Base-by-base conservation (phyloP, 2,888 invertebrate genomes). In the Pristionchus exspectatus region DNA sequence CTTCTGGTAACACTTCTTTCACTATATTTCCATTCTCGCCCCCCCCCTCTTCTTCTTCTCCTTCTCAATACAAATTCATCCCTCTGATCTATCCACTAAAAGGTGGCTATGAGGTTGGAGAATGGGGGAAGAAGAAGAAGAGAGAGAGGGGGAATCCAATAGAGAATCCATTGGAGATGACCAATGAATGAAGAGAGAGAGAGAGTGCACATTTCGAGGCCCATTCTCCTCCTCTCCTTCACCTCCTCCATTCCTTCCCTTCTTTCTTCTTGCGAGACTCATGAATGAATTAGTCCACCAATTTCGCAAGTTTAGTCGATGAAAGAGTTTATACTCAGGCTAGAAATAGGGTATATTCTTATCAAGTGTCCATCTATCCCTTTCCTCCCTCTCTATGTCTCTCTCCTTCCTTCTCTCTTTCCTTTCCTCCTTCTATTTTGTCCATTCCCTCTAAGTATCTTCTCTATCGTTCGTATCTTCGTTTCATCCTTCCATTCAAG, bases 171-270 rank as follows among this genome's bases (percentile, higher is more conserved):
- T 69, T 30, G 59, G 30, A 69, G 69, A 69, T 69, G 69, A 33
- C 74, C 74, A 74, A 74, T 74, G 74, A 30, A 74, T 30, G 38
- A 74, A 74, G 74, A 74, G 72, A 27, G 74, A 74, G 74, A 74
- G 72, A 27, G 74, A 38, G 74, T 38, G 33, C 38, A 30, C 74
- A 74, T 74, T 74, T 38, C 38, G 30, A 21, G 74, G 74, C 30
- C 74, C 33, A 33, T 38, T 74, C 38, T 74, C 44, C 44, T 12
- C n/a, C 44, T 50, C 44, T 50, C 44, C 12, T 50, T 21, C 59
- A 59, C 30, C 74, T 74, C 38, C 66, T 9, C 66, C 66, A 14
- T 66, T 59, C 66, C 27, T 27, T 12, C 27, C 9, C 66, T 66
- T 27, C 27, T 24, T 27, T 30, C 27, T 69, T 30, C 69, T 14